These are phyloP conservation scores for Drosophila lacicola DNA, from an alignment of 2,888 invertebrate species.

Conservation along the genomic window DNA sequence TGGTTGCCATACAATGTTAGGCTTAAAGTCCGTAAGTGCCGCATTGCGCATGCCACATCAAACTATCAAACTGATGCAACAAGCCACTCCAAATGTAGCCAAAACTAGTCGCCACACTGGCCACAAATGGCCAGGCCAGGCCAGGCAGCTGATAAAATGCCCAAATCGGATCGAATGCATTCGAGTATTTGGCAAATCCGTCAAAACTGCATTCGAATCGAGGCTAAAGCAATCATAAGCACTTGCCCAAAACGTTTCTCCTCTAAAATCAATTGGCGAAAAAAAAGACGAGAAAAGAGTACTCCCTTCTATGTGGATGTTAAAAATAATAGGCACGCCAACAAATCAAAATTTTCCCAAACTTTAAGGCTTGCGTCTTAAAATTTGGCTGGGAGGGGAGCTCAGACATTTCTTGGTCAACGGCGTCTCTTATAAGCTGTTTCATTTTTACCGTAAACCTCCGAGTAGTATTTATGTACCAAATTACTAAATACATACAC, in stretches of 20 bases:
- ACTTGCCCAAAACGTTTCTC: neutral
- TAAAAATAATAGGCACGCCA: no score
- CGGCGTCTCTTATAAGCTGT: neutral
- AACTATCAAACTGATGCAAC: neutral
- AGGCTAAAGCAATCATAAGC: neutral
- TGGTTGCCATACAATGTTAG: neutral
- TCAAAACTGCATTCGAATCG: constrained; percentile 25
- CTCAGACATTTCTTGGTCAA: no score
- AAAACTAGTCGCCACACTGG: constrained; percentile 13
- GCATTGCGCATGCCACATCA: constrained; percentile 7
- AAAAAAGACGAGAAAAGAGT: no score
- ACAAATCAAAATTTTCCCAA: no score
- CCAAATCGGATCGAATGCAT: constrained; percentile 4
- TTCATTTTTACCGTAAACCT: neutral
- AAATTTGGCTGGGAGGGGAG: no score
- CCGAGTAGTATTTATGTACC: neutral
- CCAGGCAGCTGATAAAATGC: neutral
- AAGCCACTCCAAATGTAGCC: constrained; percentile 19
- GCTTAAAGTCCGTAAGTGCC: neutral
- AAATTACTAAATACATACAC: neutral
- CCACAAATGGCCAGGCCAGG: constrained; percentile 3
- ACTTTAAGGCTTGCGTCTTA: no score
- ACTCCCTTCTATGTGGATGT: no score
- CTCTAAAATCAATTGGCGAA: neutral
- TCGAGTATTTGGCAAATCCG: constrained; percentile 1